A percentile compares a stretch with the other conserved stretches of the same genome.
These are phyloP conservation scores for Drosophila athabasca DNA, from an alignment of 1,140 invertebrate species.

Conservation along the genomic window DNA sequence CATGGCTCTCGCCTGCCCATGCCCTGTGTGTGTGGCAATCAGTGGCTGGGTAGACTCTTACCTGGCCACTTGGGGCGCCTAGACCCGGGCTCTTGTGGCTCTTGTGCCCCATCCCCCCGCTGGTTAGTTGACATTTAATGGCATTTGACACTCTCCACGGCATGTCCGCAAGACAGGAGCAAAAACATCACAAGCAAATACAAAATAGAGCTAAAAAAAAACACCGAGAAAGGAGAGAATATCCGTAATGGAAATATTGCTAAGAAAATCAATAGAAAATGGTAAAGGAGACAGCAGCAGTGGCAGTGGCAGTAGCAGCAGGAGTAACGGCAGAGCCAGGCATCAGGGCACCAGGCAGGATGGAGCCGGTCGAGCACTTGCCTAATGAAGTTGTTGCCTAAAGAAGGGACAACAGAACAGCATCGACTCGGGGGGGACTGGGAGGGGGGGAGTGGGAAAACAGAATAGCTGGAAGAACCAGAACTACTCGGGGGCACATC, in stretches of 20 bases:
- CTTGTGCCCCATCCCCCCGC: constrained; percentile 27
- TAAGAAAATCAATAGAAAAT: constrained; percentile 63
- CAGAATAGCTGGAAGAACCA: background rate
- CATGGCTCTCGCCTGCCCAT: background rate
- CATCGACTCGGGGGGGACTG: constrained; percentile 9
- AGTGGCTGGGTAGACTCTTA: constrained; percentile 59
- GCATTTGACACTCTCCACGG: constrained; percentile 67
- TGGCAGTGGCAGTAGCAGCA: no score
- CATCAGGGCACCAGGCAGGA: constrained; percentile 12
- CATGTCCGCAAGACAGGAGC: constrained; percentile 53
- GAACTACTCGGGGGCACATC: background rate
- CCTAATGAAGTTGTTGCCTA: constrained; percentile 62
- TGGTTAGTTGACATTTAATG: constrained; percentile 76
- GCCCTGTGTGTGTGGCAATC: constrained; percentile 62
- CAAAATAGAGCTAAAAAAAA: constrained; percentile 29
- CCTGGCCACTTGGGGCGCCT: constrained; percentile 58
- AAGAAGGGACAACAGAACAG: constrained; percentile 3
- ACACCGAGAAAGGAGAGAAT: constrained; percentile 12
- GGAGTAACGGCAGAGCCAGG: no score
- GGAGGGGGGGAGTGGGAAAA: background rate
- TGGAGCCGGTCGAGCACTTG: constrained; percentile 43
- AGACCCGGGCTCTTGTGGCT: constrained; percentile 4
- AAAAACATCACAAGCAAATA: constrained; percentile 60
- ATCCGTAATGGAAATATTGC: constrained; percentile 57
- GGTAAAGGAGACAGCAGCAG: constrained; percentile 12